Evolutionary conservation across 92 coral and sea anemone genomes (phyloP), one percentile per base, ranked within the genome.

Genomic region (Epizoanthus rinbou): DNA sequence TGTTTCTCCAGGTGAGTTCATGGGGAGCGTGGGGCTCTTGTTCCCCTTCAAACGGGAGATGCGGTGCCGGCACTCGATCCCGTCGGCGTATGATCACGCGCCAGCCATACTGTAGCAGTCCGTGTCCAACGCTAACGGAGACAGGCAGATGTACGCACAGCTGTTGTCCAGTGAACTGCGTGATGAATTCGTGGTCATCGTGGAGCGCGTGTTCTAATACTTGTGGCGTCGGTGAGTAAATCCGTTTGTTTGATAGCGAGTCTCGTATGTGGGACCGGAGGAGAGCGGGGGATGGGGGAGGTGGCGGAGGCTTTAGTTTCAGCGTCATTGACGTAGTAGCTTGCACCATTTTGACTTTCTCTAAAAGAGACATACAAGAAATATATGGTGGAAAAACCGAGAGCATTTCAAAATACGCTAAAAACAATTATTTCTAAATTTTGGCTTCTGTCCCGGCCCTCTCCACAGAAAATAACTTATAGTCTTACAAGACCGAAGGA

Each of bases 91-190:
- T 65, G 2, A 84, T 96, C 8, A 90, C 84, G 3, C 89, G 96
- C 11, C 80, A 69, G 7, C 97, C 92, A 0, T 96, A 94, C 75
- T 96, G 99, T 88, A 94, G 99, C 87, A 1, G 69, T 0, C 53
- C 94, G 28, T 96, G 99, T 41, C 98, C 98, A 3, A 9, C 92
- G 3, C 85, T 87, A 0, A 76, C 76, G 25, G 75, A 79, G 37
- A 94, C 88, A 8, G 89, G 88, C 21, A 33, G 86, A 2, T 96
- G 99, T 64, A 85, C 86, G 1, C 98, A 94, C 73, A 94, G 98
- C 59, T 96, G 99, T 80, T 96, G 99, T 65, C 99, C 99, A 6
- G 91, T 88, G n/a, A 76, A 91, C 80, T 96, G 99, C 73, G 93
- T 70, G 33, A 87, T 90, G 70, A 88, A 89, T 25, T 21, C 84